phyloP scores from a whole-genome alignment of 2,113 vertebrate genomes.

The Cololabis saira region DNA sequence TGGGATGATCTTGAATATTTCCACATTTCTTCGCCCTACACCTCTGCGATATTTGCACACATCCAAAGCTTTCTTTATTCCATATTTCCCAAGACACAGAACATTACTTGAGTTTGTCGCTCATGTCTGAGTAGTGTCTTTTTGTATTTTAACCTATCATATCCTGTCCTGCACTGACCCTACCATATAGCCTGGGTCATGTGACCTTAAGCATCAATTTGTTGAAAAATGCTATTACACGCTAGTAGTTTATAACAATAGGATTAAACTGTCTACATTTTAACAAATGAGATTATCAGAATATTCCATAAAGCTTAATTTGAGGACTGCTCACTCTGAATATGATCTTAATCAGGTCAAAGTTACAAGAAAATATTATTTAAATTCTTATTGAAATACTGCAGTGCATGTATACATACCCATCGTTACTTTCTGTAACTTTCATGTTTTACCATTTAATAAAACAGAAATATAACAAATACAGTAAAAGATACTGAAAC shows the following conservation, averaged over 20 bases:
- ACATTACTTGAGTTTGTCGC: no score
- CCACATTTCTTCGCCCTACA: neutral
- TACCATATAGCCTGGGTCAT: no score
- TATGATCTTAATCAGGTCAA: neutral
- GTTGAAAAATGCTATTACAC: no score
- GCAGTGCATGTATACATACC: neutral
- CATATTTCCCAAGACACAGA: no score
- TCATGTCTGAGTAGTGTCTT: no score
- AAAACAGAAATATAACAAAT: conserved; percentile 19
- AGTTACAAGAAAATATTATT: neutral
- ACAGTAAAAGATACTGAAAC: conserved; percentile 9
- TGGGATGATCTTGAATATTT: neutral
- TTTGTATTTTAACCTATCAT: no score
- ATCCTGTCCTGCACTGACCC: no score
- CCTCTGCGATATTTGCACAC: neutral
- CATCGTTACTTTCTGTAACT: conserved; percentile 24
- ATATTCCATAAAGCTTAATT: neutral
- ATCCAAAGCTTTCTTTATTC: neutral
- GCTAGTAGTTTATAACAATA: no score
- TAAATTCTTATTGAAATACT: neutral
- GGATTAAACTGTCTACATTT: no score
- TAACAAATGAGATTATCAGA: neutral
- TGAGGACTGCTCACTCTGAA: neutral
- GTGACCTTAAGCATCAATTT: no score
- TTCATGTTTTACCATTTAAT: conserved; percentile 41